These are phyloP conservation scores for Butorides virescens DNA, from an alignment of 2,113 vertebrate species.

Conservation along the genomic window DNA sequence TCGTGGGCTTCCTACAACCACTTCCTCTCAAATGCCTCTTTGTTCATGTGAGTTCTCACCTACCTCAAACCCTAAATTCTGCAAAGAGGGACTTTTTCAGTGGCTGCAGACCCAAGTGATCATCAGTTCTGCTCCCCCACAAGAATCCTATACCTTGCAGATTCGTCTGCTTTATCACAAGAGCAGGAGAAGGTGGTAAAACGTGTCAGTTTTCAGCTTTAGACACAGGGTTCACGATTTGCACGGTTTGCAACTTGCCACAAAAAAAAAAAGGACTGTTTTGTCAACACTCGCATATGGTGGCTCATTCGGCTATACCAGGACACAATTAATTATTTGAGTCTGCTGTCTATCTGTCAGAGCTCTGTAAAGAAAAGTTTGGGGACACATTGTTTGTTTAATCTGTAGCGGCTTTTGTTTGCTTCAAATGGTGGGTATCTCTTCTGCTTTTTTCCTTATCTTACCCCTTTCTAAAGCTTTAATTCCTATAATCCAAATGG, in stretches of 20 bases:
- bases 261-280: not conserved
- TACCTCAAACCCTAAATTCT: not conserved
- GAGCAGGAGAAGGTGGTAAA: not conserved
- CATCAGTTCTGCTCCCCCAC: not conserved
- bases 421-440: not conserved
- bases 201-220: not conserved
- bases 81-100: not conserved
- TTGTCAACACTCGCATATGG: conserved; percentile 1
- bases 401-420: conserved; percentile 15
- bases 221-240: not conserved
- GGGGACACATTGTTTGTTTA: not conserved
- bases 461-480: not conserved
- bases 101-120: not conserved
- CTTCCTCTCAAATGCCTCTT: not conserved
- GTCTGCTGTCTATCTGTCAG: conserved; percentile 24
- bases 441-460: not conserved
- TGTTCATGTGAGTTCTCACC: not conserved
- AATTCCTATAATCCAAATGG: not conserved
- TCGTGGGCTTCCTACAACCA: not conserved
- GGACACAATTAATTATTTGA: conserved; percentile 10
- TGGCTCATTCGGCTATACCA: not conserved
- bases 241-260: not conserved
- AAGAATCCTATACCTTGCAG: not conserved
- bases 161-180: not conserved
- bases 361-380: not conserved